Conservation (phyloP, 2,797 vertebrate species). For the Xenentodon cancila region DNA sequence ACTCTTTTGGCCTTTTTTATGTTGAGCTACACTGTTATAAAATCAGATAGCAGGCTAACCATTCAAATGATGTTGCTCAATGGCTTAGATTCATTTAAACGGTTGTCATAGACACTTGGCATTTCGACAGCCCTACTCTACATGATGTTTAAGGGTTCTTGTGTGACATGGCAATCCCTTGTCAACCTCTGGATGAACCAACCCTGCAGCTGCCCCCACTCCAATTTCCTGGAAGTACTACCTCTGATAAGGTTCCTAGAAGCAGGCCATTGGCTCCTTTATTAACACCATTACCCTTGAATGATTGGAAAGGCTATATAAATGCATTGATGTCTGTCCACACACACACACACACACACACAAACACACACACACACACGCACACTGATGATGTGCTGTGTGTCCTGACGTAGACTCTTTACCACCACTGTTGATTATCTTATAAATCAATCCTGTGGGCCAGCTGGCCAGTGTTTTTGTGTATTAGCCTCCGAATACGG, state of each 20-base stretch:
- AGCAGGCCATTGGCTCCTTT: conserved; percentile 63
- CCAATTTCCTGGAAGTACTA: conserved; percentile 74
- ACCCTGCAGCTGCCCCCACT: conserved; percentile 48
- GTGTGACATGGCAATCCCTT: conserved; percentile 30
- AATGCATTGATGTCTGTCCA: conserved; percentile 25
- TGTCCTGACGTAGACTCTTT: too few species aligned
- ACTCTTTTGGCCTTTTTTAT: not conserved
- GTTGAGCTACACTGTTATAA: not conserved
- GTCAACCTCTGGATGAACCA: conserved; percentile 68
- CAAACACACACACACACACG: conserved; percentile 2
- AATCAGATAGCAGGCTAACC: not conserved
- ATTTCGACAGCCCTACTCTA: conserved; percentile 14
- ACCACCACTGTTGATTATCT: conserved; percentile 60
- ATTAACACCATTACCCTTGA: conserved; percentile 75
- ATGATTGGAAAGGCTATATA: conserved; percentile 64
- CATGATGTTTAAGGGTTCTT: conserved; percentile 33
- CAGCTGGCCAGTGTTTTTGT: conserved; percentile 81
- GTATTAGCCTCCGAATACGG: conserved; percentile 75
- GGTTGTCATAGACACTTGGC: conserved; percentile 9
- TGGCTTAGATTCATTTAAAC: conserved; percentile 13
- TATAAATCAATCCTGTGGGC: conserved; percentile 80
- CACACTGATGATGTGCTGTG: too few species aligned
- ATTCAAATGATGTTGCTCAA: conserved; percentile 29
- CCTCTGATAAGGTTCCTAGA: conserved; percentile 74
- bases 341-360: conserved; percentile 13